These are phyloP conservation scores for Fregetta grallaria DNA, from an alignment of 2,113 vertebrate genomes.

Conservation along the genomic window DNA sequence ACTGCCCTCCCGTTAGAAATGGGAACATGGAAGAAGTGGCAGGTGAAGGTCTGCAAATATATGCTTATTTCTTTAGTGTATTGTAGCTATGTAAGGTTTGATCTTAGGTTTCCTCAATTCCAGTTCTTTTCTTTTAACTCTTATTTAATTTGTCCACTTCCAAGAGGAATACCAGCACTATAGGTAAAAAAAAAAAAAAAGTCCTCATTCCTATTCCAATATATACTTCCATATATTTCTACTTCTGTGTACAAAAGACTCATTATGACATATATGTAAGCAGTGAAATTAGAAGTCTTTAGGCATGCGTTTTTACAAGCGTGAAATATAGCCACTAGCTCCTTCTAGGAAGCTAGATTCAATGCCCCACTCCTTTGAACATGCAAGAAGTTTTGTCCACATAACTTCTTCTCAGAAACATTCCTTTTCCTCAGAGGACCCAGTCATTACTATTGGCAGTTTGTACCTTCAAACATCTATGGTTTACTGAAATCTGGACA, in stretches of 20 bases:
- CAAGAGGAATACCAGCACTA: not conserved
- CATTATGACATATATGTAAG: not conserved
- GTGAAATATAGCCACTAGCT: not conserved
- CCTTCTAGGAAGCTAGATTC: not conserved
- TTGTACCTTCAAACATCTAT: not conserved
- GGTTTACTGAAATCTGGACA: not conserved
- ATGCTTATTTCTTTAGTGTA: not conserved
- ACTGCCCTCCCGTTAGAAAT: not conserved
- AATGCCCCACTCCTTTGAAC: not conserved
- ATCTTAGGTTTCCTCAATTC: not conserved
- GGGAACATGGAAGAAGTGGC: not conserved
- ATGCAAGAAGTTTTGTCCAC: not conserved
- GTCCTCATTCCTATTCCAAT: not conserved
- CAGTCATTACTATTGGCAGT: not conserved
- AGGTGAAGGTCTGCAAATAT: not conserved
- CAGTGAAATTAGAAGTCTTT: not conserved
- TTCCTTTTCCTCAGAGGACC: not conserved
- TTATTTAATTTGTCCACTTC: not conserved
- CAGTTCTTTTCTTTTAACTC: not conserved
- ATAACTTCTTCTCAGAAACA: not conserved
- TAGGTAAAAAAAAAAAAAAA: not conserved
- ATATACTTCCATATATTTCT: not conserved
- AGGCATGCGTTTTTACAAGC: not conserved
- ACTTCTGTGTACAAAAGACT: not conserved
- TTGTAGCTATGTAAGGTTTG: not conserved